phyloP scores from a whole-genome alignment of 1,140 invertebrate species.

The Cydia pomonella region DNA sequence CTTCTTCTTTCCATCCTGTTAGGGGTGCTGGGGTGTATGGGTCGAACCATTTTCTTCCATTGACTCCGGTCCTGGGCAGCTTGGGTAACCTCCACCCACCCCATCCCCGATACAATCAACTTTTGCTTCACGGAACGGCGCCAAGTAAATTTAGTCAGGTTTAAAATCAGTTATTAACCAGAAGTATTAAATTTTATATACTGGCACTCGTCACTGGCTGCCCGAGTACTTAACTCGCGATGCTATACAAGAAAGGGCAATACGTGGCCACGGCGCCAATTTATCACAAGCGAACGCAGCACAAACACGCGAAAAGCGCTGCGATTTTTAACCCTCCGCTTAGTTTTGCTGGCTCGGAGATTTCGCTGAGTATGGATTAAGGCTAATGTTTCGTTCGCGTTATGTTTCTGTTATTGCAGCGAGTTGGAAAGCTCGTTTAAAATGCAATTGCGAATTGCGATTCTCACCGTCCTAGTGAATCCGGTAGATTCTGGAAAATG shows the following conservation, averaged over 20 bases:
- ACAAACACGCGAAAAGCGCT: background rate
- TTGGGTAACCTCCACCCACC: no score
- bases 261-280: background rate
- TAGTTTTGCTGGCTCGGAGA: conserved; percentile 11
- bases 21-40: no score
- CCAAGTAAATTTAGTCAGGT: no score
- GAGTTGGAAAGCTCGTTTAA: conserved; percentile 4
- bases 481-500: background rate
- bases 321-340: conserved; percentile 6
- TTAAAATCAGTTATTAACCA: no score
- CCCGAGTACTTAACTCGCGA: no score
- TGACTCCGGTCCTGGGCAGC: no score
- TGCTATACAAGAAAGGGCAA: background rate
- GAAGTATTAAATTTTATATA: no score
- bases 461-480: background rate
- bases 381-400: conserved; percentile 8
- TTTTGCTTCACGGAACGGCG: no score
- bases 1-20: no score
- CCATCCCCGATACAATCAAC: no score
- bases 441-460: conserved; percentile 12
- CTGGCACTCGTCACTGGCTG: no score
- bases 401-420: conserved; percentile 7
- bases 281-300: conserved; percentile 14
- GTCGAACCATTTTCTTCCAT: no score
- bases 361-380: conserved; percentile 9